Evolutionary conservation across 2,797 vertebrate genomes (phyloP).

Genomic region (Vipera ursinii): DNA sequence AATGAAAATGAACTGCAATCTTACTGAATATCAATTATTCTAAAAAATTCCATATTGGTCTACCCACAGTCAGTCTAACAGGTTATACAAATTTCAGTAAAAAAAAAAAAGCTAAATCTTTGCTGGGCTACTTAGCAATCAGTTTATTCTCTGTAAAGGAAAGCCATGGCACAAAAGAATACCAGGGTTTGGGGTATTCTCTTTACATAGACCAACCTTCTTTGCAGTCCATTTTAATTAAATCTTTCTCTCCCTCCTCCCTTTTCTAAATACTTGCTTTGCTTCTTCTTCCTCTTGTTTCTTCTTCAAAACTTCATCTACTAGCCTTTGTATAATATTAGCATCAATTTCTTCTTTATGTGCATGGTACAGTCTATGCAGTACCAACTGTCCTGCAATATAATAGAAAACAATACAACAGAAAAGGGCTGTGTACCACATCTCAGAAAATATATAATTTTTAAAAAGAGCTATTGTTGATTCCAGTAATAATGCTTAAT

Average conservation of each 20-base stretch:
- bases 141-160: not conserved
- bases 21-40: slow-evolving; percentile 22
- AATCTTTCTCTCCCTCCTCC: not conserved
- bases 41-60: not conserved
- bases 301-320: slow-evolving; percentile 62
- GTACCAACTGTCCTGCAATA: slow-evolving; percentile 72
- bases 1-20: not conserved
- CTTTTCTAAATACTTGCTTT: slow-evolving; percentile 67
- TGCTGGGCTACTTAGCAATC: not conserved
- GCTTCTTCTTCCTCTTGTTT: slow-evolving; percentile 57
- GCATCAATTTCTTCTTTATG: slow-evolving; percentile 76
- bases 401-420: slow-evolving; percentile 36
- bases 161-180: not conserved
- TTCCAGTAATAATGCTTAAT: not conserved
- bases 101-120: not conserved
- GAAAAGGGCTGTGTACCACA: slow-evolving; percentile 18
- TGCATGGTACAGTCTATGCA: slow-evolving; percentile 78
- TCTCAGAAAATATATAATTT: not conserved
- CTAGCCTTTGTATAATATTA: slow-evolving; percentile 68
- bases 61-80: not conserved
- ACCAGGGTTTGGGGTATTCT: not conserved
- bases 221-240: not conserved
- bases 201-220: not conserved
- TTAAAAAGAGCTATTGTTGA: not conserved
- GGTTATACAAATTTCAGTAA: not conserved